Evolutionary conservation across 2,797 vertebrate genomes (phyloP), one percentile per base, ranked within the genome.

Genomic region (Diplodus puntazzo): DNA sequence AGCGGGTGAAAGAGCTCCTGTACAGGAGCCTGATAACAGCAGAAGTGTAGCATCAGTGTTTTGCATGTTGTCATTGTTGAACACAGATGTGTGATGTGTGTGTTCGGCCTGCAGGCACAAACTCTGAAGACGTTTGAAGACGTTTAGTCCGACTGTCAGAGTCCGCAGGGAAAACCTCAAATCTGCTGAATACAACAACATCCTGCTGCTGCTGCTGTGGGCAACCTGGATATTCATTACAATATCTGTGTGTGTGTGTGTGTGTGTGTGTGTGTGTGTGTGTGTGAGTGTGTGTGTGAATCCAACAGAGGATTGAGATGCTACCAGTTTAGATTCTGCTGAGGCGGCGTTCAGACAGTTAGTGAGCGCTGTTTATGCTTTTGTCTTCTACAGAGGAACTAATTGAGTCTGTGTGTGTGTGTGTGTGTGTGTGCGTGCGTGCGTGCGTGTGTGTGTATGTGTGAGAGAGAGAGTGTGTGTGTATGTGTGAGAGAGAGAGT

Each of bases 231-330:
- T 48, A 14, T 49, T 75, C 46, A 74, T 66, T 58, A 62, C 39
- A 39, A 49, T 52, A 39, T 50, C 17, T 17, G 42, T 53, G 59
- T 64, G 45, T 39, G 42, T 64, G 50, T 48, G 69, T 72, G 58
- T 55, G 67, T 67, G 67, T 39, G 75, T 45, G 54, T 20, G 46
- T 94, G 94, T 69, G 42, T 74, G 27, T 63, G 60, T 75, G 66
- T 54, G 73, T 58, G 80, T 42, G 42, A 69, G 69, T 42, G 53
- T 66, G 62, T 45, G 54, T 20, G 46, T 94, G 94, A 94, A 94
- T 95, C 94, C 95, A 94, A 95, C 95, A 96, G 96, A 96, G 73
- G 49, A 77, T 73, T 77, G 64, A 77, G 74, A 77, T 49, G 66
- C 74, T 73, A 16, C 27, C 27, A 46, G 57, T 55, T 60, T 49